Percentiles rank a stretch among this genome's conserved stretches.
Conservation (phyloP, 2,797 vertebrate species). For the Pogoniulus pusillus region DNA sequence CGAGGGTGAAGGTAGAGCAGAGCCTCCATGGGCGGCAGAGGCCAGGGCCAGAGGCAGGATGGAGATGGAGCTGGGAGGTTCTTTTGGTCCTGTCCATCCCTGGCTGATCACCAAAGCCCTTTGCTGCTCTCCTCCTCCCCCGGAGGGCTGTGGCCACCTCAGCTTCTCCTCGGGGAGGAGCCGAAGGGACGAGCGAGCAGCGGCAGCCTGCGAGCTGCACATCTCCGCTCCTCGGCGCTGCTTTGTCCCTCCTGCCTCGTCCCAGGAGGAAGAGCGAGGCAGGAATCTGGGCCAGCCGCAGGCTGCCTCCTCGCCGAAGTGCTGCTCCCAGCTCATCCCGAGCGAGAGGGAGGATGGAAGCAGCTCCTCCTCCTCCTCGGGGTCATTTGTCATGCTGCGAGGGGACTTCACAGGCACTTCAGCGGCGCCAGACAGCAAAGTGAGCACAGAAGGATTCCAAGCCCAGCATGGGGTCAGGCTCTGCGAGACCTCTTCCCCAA, state of each 20-base stretch:
- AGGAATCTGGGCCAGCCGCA: not conserved
- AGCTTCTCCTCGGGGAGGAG: not conserved
- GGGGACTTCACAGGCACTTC: conserved; percentile 1
- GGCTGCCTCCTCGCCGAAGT: not conserved
- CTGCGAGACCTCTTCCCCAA: not conserved
- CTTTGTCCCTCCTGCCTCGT: not conserved
- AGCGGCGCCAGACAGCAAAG: not conserved
- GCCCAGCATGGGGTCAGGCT: conserved; percentile 37
- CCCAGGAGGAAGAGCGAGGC: not conserved
- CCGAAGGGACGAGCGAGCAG: not conserved
- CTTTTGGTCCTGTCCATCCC: not conserved
- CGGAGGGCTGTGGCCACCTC: not conserved
- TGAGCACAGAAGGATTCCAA: conserved; percentile 42
- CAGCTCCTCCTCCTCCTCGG: not conserved
- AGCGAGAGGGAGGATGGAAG: not conserved
- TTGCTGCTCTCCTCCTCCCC: not conserved
- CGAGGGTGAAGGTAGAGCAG: rapidly evolving
- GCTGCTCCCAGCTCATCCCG: not conserved
- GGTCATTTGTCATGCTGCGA: not conserved
- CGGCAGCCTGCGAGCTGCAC: not conserved
- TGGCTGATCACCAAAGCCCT: not conserved
- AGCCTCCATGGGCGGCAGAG: rapidly evolving
- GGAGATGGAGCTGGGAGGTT: not conserved
- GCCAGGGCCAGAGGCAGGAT: not conserved
- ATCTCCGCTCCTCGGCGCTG: not conserved